These are phyloP conservation scores for Liodrosophila aerea DNA, from an alignment of 2,888 invertebrate species.

Conservation along the genomic window DNA sequence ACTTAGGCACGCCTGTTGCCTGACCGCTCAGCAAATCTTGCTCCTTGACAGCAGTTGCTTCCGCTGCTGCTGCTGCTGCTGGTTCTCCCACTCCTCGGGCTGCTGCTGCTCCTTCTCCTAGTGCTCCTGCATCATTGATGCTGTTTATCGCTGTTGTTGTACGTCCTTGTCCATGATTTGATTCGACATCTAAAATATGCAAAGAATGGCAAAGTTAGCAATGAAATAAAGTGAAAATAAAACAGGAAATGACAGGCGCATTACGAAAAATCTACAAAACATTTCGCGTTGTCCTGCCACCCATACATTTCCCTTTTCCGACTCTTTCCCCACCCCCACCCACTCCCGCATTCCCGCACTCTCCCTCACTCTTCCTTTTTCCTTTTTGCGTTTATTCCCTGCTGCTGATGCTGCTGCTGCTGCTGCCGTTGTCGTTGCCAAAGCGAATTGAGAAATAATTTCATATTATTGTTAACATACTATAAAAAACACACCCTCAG, in stretches of 20 bases:
- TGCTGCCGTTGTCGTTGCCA: conserved; percentile 1
- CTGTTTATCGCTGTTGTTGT: conserved; percentile 36
- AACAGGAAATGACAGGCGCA: conserved; percentile 73
- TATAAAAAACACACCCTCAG: conserved; percentile 11
- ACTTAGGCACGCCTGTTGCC: conserved; percentile 52
- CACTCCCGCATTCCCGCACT: too few relatives aligned
- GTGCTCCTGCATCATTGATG: conserved; percentile 50
- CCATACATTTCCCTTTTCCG: too few relatives aligned
- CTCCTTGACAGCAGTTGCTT: background rate
- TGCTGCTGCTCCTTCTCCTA: conserved; percentile 11
- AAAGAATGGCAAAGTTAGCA: conserved; percentile 65
- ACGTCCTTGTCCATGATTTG: conserved; percentile 69
- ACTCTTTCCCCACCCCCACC: too few relatives aligned
- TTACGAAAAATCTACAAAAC: conserved; percentile 57
- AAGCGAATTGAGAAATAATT: conserved; percentile 70
- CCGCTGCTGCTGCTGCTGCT: conserved; percentile 19
- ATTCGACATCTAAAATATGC: conserved; percentile 76
- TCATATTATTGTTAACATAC: conserved; percentile 63
- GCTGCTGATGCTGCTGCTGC: background rate
- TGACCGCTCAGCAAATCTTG: conserved; percentile 21
- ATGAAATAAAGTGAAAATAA: conserved; percentile 69
- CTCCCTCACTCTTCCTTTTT: too few relatives aligned
- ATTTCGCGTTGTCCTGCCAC: conserved; percentile 31
- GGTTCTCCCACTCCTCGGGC: conserved; percentile 21
- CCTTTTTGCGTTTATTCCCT: too few relatives aligned